These are phyloP conservation scores for Scaptomyza tumidula DNA, from an alignment of 2,888 invertebrate genomes.

Conservation along the genomic window DNA sequence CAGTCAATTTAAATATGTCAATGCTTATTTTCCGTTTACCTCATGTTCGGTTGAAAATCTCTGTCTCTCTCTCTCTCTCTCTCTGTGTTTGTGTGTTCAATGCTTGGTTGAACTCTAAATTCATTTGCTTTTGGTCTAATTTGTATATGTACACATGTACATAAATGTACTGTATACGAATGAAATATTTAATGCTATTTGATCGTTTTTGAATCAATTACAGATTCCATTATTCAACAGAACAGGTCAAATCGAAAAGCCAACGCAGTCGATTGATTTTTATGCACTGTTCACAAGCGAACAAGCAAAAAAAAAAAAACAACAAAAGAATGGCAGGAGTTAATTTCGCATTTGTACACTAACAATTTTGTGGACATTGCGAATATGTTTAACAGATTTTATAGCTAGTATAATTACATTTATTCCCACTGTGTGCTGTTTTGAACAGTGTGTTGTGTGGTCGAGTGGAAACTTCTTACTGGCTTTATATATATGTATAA, in stretches of 20 bases:
- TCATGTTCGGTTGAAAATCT: not conserved
- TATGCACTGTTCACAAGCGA: not conserved
- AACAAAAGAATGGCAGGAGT: not conserved
- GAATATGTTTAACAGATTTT: not conserved
- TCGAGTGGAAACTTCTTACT: not conserved
- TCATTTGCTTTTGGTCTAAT: slow-evolving; percentile 1
- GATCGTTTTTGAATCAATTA: slow-evolving; percentile 6
- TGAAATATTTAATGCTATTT: slow-evolving; percentile 12
- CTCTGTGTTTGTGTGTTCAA: not conserved
- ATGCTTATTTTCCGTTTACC: not conserved
- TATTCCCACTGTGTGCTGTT: not conserved
- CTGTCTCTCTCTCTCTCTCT: not conserved
- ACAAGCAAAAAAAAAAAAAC: not conserved
- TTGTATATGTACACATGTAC: not conserved
- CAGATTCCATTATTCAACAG: slow-evolving; percentile 1
- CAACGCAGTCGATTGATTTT: not conserved
- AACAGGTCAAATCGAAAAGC: slow-evolving; percentile 8
- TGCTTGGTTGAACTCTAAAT: slow-evolving; percentile 1
- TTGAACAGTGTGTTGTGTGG: not conserved
- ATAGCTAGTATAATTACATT: not conserved
- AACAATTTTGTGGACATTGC: not conserved
- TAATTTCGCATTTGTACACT: not conserved
- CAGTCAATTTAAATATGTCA: slow-evolving; percentile 4
- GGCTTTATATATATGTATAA: too few species aligned
- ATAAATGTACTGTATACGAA: not conserved